Evolutionary conservation across 2,888 invertebrate species (phyloP), one percentile per base, ranked within the genome.

Genomic region (Tenthredo scrophulariae): DNA sequence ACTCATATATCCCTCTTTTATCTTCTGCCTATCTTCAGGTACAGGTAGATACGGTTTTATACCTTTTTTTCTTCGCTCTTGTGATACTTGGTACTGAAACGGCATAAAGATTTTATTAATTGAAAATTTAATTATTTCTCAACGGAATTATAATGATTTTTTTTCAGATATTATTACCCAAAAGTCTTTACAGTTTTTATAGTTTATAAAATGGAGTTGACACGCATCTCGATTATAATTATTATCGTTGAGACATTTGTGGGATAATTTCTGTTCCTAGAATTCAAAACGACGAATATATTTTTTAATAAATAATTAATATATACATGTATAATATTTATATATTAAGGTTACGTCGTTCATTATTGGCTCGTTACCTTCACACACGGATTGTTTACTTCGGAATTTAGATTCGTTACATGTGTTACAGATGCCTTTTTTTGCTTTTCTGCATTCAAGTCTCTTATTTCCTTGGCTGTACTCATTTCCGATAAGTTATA

Each of bases 121-220:
- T 18, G 13, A 74, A 10, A 74, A 43, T 40, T 10, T 2, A 26
- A 26, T 26, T 0, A 9, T 15, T 22, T n/a, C 10, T 26, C 4
- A 29, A 15, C 2, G 7, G 13, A 67, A 67, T n/a, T 54, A 2
- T n/a, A 5, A 50, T 6, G 54, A n/a, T n/a, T 54, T n/a, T 4
- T n/a, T n/a, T 54, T n/a, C n/a, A 54, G 7, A 18, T n/a, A 5
- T n/a, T 10, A n/a, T 93, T 94, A 97, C 98, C 98, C 98, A 98
- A 94, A 98, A 98, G 86, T 95, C 95, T 92, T 96, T 96, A 92
- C 98, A 98, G 4, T 94, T 95, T 86, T 96, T 97, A 91, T 97
- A 97, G 92, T 98, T 98, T 58, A 95, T 95, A 91, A 97, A 97
- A 91, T 96, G 95, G 0, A 93, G 85, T 89, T 94, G 93, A 90